A percentile compares a stretch with the other conserved stretches of the same genome.
These are phyloP conservation scores for Istiophorus platypterus DNA, from an alignment of 2,113 vertebrate species.

Conservation along the genomic window DNA sequence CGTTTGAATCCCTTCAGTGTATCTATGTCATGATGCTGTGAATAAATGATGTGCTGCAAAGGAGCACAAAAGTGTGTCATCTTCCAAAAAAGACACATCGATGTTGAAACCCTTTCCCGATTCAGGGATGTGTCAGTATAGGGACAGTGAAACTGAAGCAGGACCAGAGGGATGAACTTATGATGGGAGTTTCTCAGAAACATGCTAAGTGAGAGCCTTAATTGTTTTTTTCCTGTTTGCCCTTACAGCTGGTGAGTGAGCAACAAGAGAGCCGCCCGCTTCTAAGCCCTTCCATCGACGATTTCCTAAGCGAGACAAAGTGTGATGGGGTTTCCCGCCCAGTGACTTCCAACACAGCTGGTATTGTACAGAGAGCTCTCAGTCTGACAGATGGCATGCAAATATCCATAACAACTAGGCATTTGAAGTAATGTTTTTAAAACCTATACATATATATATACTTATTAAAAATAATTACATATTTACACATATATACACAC, in stretches of 20 bases:
- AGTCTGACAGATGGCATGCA: not conserved
- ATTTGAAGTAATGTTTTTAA: not conserved
- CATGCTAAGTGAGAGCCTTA: slow-evolving; percentile 23
- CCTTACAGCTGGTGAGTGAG: slow-evolving; percentile 96
- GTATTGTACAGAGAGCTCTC: slow-evolving; percentile 53
- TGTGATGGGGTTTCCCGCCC: slow-evolving; percentile 92
- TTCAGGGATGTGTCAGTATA: slow-evolving; percentile 2
- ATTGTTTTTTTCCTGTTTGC: slow-evolving; percentile 75
- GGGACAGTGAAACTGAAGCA: not conserved
- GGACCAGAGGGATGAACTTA: not conserved
- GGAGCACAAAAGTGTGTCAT: not conserved
- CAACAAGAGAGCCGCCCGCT: slow-evolving; percentile 99
- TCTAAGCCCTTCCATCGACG: slow-evolving; percentile 97
- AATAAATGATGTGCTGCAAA: slow-evolving; percentile 24
- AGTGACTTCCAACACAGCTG: slow-evolving; percentile 96
- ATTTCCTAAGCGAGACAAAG: slow-evolving; percentile 98
- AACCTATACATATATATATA: too few relatives aligned
- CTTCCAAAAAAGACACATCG: not conserved
- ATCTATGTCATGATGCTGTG: slow-evolving; percentile 28
- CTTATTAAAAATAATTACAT: too few relatives aligned
- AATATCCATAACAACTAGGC: not conserved
- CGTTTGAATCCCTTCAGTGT: slow-evolving; percentile 18
- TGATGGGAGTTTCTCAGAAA: not conserved
- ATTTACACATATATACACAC: too few relatives aligned
- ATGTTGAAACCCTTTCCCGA: not conserved